Evolutionary conservation across 2,888 invertebrate genomes (phyloP).

Genomic region (Troides aeacus): DNA sequence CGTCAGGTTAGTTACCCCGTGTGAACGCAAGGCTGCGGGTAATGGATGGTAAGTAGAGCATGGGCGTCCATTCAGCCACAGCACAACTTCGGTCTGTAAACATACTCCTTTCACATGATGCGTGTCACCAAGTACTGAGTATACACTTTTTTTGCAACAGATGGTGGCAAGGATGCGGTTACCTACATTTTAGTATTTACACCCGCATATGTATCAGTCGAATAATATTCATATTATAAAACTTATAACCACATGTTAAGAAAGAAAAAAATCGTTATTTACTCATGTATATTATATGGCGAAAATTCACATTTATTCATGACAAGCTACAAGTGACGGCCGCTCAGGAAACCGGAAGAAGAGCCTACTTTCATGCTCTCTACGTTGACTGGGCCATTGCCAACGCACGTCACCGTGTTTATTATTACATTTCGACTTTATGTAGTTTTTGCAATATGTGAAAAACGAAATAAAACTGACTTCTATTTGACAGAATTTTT

Average conservation of each 20-base stretch:
- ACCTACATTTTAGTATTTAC: too few relatives aligned
- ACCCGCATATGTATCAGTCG: too few relatives aligned
- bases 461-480: not conserved
- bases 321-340: slow-evolving; percentile 43
- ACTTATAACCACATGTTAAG: not conserved
- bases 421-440: not conserved
- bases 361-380: slow-evolving; percentile 60
- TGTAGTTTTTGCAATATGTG: not conserved
- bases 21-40: slow-evolving; percentile 49
- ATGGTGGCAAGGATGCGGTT: not conserved
- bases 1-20: slow-evolving; percentile 65
- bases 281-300: not conserved
- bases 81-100: slow-evolving; percentile 66
- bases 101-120: slow-evolving; percentile 58
- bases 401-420: slow-evolving; percentile 9
- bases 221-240: too few relatives aligned
- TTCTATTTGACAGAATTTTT: too few relatives aligned
- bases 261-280: not conserved
- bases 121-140: slow-evolving; percentile 68
- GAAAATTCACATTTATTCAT: slow-evolving; percentile 4
- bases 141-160: not conserved
- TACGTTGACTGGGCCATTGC: slow-evolving; percentile 19
- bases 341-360: slow-evolving; percentile 53
- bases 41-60: slow-evolving; percentile 68
- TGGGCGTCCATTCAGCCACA: slow-evolving; percentile 51